These are phyloP conservation scores for Danio tinwini DNA, from an alignment of 2,797 vertebrate genomes.

Conservation along the genomic window DNA sequence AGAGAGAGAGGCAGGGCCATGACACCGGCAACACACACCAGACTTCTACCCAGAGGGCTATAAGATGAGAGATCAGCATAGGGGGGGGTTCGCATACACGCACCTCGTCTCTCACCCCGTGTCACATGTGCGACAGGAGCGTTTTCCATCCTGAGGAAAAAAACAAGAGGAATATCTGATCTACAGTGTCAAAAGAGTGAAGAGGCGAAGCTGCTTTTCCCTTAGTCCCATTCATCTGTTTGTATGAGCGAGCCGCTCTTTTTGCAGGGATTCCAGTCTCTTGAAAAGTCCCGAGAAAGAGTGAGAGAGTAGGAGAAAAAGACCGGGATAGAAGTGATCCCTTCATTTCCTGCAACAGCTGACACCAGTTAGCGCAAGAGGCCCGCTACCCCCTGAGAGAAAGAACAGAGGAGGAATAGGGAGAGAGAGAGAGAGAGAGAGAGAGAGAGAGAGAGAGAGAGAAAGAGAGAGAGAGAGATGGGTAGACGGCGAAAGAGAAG, in stretches of 20 bases:
- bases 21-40: constrained; percentile 62
- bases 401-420: constrained; percentile 58
- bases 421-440: constrained; percentile 51
- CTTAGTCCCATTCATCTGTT: constrained; percentile 62
- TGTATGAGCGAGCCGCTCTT: constrained; percentile 28
- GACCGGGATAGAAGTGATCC: constrained; percentile 66
- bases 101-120: constrained; percentile 44
- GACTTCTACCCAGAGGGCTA: constrained; percentile 65
- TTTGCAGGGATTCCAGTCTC: constrained; percentile 26
- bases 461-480: constrained; percentile 38
- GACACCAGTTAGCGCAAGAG: constrained; percentile 73
- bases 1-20: constrained; percentile 28
- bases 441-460: constrained; percentile 58
- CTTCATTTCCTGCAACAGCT: constrained; percentile 80
- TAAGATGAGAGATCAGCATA: constrained; percentile 36
- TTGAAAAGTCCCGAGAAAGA: constrained; percentile 23
- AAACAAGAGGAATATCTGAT: constrained; percentile 49
- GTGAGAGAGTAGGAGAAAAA: neutral
- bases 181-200: constrained; percentile 53
- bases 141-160: constrained; percentile 33
- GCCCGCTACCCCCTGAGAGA: constrained; percentile 56
- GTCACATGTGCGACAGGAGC: constrained; percentile 54
- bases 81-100: constrained; percentile 16
- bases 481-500: constrained; percentile 63
- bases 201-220: constrained; percentile 53